Evolutionary conservation across 2,888 invertebrate species (phyloP), one percentile per base, ranked within the genome.

Genomic region (Labia minor): DNA sequence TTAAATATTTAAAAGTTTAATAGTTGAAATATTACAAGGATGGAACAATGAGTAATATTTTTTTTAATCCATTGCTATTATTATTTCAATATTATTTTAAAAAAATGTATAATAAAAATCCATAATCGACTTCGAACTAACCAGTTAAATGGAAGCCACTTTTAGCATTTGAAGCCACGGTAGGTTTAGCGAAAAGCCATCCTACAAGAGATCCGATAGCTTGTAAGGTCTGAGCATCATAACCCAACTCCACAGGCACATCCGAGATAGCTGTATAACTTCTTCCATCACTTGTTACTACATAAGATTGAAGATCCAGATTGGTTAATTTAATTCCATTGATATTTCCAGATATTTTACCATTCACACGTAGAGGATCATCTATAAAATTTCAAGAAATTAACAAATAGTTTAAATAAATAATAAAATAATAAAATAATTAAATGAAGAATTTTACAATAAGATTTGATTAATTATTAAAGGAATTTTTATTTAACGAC

Each of bases 111-210:
- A n/a, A n/a, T n/a, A n/a, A n/a, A n/a, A n/a, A n/a, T n/a, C n/a
- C n/a, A n/a, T n/a, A n/a, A n/a, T n/a, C n/a, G n/a, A n/a, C n/a
- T n/a, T n/a, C n/a, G n/a, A 33, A 61, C 69, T 72, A 70, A 80
- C 82, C 92, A 19, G 93, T 92, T 19, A 89, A 77, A 76, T 92
- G 88, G 76, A 95, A 98, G 67, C 98, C 98, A 77, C 98, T 99
- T 67, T 83, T 81, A 1, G 89, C 89, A 8, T 82, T 79, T 61
- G 86, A 85, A 21, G 85, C 78, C 6, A 33, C 33, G 6, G 33
- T 33, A 1, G 90, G 87, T 74, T 88, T 88, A 4, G 97, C 95
- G 76, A 98, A 98, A 0, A 98, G 79, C 92, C 96, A 98, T 8
- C 94, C 95, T 67, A 97, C 87, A 0, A 91, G 83, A 19, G 88